These are phyloP conservation scores for Drosophila rufa DNA, from an alignment of 1,140 invertebrate species.

Conservation along the genomic window DNA sequence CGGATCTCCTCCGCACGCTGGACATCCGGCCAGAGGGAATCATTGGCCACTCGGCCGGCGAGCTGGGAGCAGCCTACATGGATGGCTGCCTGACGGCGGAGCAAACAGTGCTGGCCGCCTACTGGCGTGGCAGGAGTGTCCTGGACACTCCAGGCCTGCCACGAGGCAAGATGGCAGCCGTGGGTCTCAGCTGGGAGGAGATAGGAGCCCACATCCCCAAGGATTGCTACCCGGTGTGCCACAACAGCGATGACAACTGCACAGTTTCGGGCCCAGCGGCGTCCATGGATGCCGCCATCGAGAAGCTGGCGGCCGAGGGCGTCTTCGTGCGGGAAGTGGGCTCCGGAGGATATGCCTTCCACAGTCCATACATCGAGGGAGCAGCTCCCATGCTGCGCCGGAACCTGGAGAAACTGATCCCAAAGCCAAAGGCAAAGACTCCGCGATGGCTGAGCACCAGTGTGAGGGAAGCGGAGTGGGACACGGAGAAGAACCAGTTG, in stretches of 20 bases:
- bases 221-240: constrained; percentile 94
- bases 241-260: constrained; percentile 96
- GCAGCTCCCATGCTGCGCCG: constrained; percentile 92
- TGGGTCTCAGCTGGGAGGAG: constrained; percentile 95
- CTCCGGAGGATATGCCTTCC: constrained; percentile 96
- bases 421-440: constrained; percentile 91
- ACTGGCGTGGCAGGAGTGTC: constrained; percentile 95
- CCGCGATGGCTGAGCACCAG: constrained; percentile 96
- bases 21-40: constrained; percentile 96
- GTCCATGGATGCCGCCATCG: constrained; percentile 89
- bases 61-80: constrained; percentile 97
- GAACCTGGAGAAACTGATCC: constrained; percentile 92
- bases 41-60: constrained; percentile 97
- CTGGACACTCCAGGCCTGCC: constrained; percentile 90
- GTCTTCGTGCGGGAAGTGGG: constrained; percentile 96
- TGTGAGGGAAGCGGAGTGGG: constrained; percentile 92
- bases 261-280: constrained; percentile 95
- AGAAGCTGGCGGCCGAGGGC: constrained; percentile 87
- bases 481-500: constrained; percentile 89
- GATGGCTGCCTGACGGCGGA: constrained; percentile 97
- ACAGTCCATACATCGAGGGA: constrained; percentile 95
- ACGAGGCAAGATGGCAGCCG: constrained; percentile 93
- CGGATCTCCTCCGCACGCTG: constrained; percentile 92
- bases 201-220: constrained; percentile 89
- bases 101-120: constrained; percentile 96